Base-by-base conservation (phyloP, 2,888 invertebrate genomes). In the Griposia aprilina region DNA sequence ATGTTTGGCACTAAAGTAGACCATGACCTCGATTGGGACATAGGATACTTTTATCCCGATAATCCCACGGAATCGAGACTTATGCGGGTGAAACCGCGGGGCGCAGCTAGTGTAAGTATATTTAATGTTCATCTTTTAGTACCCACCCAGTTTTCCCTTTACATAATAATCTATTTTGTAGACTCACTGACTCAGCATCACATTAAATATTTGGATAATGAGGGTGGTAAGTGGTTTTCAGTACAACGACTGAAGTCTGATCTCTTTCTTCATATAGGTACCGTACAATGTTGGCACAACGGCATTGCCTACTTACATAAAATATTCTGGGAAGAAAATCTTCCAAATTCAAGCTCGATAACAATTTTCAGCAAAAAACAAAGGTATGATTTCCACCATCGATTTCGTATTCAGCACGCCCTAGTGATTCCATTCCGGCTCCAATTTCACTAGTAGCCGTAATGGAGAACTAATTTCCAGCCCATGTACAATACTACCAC, bases 361-460 rank as follows among this genome's bases (percentile, higher is more conserved):
- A 50, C n/a, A 41, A 62, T 71, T 60, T 45, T 50, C 41, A 26
- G 4, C n/a, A 26, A 72, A 63, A 72, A 80, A n/a, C 50, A 50
- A 57, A 74, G 69, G 57, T 69, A 82, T 74, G 57, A 77, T 67
- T 69, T 60, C 48, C 17, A 57, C 45, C 57, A 74, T 74, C 52
- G 48, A 87, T 84, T 84, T 71, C 50, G 74, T 76, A 80, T 88
- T 82, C 73, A 74, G 59, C 76, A 88, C 75, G 74, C 79, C 65
- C 73, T 52, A 86, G 74, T 88, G 75, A 78, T 80, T 86, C 63
- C 57, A 79, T 81, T 78, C 41, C 30, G 23, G 62, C 60, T 70
- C 69, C 66, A 83, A 83, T 86, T 82, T 83, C 66, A 77, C 68
- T 77, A 68, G 66, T 55, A 63, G 77, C 60, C 55, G 55, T 86